Evolutionary conservation across 2,797 vertebrate species (phyloP).

Genomic region (Neomorphus geoffroyi): DNA sequence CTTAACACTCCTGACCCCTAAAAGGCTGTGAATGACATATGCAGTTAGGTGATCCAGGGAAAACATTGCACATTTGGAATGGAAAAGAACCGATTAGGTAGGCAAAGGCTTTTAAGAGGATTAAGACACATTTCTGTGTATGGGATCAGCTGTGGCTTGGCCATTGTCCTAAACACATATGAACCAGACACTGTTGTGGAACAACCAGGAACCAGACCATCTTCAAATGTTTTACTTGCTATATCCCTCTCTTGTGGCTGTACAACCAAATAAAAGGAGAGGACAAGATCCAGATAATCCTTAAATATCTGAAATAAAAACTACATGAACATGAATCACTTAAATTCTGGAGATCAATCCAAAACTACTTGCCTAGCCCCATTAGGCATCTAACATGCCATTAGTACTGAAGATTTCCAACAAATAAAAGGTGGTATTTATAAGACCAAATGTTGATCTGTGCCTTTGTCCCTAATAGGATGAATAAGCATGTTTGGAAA

Average conservation of each 20-base stretch:
- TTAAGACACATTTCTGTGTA: neutral
- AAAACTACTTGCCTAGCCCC: neutral
- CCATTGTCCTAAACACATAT: neutral
- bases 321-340: neutral
- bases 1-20: neutral
- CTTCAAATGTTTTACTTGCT: neutral
- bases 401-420: neutral
- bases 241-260: neutral
- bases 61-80: neutral
- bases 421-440: neutral
- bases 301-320: neutral
- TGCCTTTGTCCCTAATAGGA: neutral
- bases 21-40: neutral
- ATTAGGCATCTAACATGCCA: neutral
- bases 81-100: neutral
- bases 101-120: neutral
- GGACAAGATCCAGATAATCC: neutral
- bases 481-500: neutral
- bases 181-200: neutral
- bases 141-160: neutral
- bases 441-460: neutral
- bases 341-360: neutral
- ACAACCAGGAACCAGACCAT: neutral
- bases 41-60: neutral
- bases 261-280: neutral